Conservation (phyloP, 1,140 invertebrate species). For the Drosophila leontia region DNA sequence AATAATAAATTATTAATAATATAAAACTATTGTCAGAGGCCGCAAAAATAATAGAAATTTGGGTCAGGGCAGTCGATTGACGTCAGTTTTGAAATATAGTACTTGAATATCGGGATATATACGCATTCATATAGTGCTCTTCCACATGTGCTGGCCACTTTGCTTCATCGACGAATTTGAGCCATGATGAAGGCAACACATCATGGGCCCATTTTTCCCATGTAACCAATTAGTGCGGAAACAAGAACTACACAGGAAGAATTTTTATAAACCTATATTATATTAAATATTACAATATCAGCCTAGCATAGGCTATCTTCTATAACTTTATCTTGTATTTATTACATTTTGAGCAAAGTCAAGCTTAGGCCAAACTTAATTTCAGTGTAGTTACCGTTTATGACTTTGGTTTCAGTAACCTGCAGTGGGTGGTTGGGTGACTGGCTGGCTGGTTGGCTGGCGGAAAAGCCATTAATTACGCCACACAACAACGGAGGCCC, state of each 20-base stretch:
- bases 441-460: neutral
- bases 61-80: slow-evolving; percentile 30
- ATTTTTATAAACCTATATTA: neutral
- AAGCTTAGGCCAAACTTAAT: neutral
- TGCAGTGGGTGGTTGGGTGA: slow-evolving; percentile 18
- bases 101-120: slow-evolving; percentile 9
- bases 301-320: neutral
- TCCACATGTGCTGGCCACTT: neutral
- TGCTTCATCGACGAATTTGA: slow-evolving; percentile 8
- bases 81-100: neutral
- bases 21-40: slow-evolving; percentile 19
- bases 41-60: slow-evolving; percentile 15
- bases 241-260: slow-evolving; percentile 8
- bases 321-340: neutral
- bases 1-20: slow-evolving; percentile 8
- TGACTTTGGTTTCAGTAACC: slow-evolving; percentile 23
- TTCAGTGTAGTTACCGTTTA: slow-evolving; percentile 17
- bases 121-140: slow-evolving; percentile 7
- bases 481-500: slow-evolving; percentile 22
- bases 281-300: neutral
- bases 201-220: slow-evolving; percentile 16
- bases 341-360: neutral
- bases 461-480: slow-evolving; percentile 43
- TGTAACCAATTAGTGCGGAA: slow-evolving; percentile 39
- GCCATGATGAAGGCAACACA: slow-evolving; percentile 13